phyloP scores from a whole-genome alignment of 1,140 invertebrate species.

The Caenorhabditis latens region DNA sequence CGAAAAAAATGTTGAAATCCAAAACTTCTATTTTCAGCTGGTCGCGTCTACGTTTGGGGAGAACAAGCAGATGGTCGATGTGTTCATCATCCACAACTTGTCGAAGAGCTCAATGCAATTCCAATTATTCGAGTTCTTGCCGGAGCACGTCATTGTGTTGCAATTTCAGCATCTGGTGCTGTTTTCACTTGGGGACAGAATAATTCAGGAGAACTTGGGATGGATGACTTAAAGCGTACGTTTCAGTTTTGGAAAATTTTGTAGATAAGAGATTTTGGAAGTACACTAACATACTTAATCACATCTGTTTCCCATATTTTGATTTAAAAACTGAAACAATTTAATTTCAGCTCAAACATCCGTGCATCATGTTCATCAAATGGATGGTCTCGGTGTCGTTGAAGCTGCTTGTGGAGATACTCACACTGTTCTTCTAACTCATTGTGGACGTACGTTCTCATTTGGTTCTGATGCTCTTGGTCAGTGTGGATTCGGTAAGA shows the following conservation, averaged over 20 bases:
- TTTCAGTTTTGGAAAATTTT: background rate
- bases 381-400: slow-evolving; percentile 81
- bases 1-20: no score
- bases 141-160: slow-evolving; percentile 86
- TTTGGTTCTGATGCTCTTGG: slow-evolving; percentile 88
- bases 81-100: slow-evolving; percentile 57
- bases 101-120: slow-evolving; percentile 59
- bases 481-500: slow-evolving; percentile 83
- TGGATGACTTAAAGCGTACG: slow-evolving; percentile 35
- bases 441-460: slow-evolving; percentile 82
- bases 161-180: slow-evolving; percentile 89
- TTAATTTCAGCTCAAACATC: slow-evolving; percentile 80
- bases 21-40: slow-evolving; percentile 51
- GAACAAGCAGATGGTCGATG: slow-evolving; percentile 32
- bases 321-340: background rate
- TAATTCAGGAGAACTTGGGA: slow-evolving; percentile 86
- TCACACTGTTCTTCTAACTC: slow-evolving; percentile 8
- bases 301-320: no score
- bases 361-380: slow-evolving; percentile 84
- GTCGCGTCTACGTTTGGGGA: slow-evolving; percentile 66
- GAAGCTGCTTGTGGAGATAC: slow-evolving; percentile 23
- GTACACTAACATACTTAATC: no score
- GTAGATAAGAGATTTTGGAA: no score
- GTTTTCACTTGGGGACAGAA: slow-evolving; percentile 92
- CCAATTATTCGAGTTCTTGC: slow-evolving; percentile 84